Conservation (phyloP, 2,888 invertebrate species). For the Cataglyphis rosenhaueri region DNA sequence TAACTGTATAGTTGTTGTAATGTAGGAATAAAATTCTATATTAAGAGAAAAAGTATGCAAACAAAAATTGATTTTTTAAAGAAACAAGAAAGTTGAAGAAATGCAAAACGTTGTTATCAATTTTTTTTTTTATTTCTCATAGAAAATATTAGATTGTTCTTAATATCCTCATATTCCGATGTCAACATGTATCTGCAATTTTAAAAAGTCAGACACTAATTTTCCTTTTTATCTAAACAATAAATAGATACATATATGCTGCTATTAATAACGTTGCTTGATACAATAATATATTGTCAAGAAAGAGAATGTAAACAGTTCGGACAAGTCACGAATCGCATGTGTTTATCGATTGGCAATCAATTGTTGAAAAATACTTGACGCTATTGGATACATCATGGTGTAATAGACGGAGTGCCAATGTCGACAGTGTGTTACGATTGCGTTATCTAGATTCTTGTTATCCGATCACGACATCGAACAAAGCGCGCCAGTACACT, state of each 20-base stretch:
- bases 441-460: conserved; percentile 77
- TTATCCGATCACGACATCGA: conserved; percentile 73
- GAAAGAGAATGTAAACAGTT: not conserved
- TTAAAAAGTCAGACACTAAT: conserved; percentile 19
- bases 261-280: conserved; percentile 2
- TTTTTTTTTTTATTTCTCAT: not conserved
- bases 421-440: conserved; percentile 63
- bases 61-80: not conserved
- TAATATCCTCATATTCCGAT: not conserved
- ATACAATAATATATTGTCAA: not conserved
- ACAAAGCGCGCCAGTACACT: conserved; percentile 60
- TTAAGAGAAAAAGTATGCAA: not conserved
- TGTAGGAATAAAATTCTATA: not conserved
- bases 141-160: not conserved
- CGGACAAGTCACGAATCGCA: not conserved
- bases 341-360: conserved; percentile 57
- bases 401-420: conserved; percentile 56
- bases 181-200: not conserved
- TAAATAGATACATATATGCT: not conserved
- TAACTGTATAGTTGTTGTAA: not conserved
- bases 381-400: conserved; percentile 49
- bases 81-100: not conserved
- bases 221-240: conserved; percentile 2
- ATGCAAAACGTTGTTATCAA: not conserved
- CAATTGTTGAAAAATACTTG: conserved; percentile 60